phyloP scores from a whole-genome alignment of 2,113 vertebrate species.

The Heliornis fulica region DNA sequence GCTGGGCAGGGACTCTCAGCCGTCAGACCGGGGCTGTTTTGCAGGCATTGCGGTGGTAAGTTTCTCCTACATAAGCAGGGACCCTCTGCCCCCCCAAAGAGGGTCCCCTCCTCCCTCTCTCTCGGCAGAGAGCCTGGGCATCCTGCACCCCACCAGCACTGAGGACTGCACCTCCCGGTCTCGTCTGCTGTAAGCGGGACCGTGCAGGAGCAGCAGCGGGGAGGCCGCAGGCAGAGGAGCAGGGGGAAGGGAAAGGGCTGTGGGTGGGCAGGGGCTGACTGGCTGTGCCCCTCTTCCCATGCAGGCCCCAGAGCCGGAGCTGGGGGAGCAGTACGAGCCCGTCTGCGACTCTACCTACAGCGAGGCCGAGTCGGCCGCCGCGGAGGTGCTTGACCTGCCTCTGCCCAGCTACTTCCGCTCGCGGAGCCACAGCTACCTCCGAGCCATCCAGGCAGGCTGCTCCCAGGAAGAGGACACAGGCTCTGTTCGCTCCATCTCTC shows the following conservation, averaged over 20 bases:
- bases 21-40: not conserved
- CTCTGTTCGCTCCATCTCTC: conserved; percentile 91
- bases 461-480: conserved; percentile 94
- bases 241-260: not conserved
- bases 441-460: conserved; percentile 98
- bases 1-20: not conserved
- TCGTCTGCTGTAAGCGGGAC: rapidly evolving
- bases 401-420: conserved; percentile 96
- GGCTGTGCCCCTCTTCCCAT: conserved; percentile 14
- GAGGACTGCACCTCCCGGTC: not conserved
- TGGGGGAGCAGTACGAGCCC: conserved; percentile 88
- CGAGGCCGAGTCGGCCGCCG: conserved; percentile 85
- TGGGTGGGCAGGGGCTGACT: not conserved
- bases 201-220: not conserved
- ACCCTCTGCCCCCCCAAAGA: not conserved
- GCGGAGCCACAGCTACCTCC: conserved; percentile 98
- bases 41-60: not conserved
- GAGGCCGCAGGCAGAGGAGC: not conserved
- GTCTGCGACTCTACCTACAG: conserved; percentile 89
- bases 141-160: not conserved
- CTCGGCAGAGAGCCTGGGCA: not conserved
- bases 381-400: conserved; percentile 89
- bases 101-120: not conserved
- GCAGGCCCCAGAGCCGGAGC: conserved; percentile 86
- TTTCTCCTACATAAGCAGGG: not conserved